Percentiles rank a stretch among this genome's conserved stretches.
These are phyloP conservation scores for Apostichopus parvimensis DNA, from an alignment of 35 echinoderm and acorn worm species.

Conservation along the genomic window DNA sequence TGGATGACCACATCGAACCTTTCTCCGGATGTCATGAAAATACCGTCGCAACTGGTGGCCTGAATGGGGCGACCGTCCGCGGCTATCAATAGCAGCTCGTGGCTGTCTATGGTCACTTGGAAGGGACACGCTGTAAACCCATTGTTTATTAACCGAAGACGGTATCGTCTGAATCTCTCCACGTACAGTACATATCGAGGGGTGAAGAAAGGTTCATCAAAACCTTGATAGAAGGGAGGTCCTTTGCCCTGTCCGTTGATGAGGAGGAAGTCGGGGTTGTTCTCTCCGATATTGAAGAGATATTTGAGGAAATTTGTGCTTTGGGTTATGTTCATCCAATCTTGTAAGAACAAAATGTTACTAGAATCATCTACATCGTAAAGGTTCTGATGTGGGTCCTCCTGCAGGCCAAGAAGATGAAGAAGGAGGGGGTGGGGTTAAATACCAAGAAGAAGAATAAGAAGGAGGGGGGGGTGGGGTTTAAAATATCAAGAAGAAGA, in stretches of 20 bases:
- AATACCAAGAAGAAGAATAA: too few relatives aligned
- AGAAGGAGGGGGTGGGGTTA: too few relatives aligned
- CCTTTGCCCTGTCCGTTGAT: conserved; percentile 61
- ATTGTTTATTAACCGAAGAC: neutral
- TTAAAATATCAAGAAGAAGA: too few relatives aligned
- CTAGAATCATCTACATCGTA: conserved; percentile 50
- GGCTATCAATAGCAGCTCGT: neutral
- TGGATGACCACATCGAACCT: conserved; percentile 2
- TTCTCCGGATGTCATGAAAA: neutral
- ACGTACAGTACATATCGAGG: neutral
- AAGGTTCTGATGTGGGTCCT: neutral
- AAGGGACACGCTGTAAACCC: neutral
- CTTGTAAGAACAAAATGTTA: conserved; percentile 37
- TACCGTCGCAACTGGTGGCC: neutral
- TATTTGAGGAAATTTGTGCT: neutral
- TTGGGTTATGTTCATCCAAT: conserved; percentile 30
- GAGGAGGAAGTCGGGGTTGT: conserved; percentile 14
- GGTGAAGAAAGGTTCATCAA: neutral
- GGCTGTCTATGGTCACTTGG: neutral
- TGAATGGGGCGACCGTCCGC: neutral
- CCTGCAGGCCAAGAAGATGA: too few relatives aligned
- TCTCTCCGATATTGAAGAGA: neutral
- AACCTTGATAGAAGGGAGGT: neutral
- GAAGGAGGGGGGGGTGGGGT: too few relatives aligned
- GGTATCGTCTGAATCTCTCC: neutral